Evolutionary conservation across 2,797 vertebrate genomes (phyloP), one percentile per base, ranked within the genome.

Genomic region (Tokudaia tokunoshimensis): DNA sequence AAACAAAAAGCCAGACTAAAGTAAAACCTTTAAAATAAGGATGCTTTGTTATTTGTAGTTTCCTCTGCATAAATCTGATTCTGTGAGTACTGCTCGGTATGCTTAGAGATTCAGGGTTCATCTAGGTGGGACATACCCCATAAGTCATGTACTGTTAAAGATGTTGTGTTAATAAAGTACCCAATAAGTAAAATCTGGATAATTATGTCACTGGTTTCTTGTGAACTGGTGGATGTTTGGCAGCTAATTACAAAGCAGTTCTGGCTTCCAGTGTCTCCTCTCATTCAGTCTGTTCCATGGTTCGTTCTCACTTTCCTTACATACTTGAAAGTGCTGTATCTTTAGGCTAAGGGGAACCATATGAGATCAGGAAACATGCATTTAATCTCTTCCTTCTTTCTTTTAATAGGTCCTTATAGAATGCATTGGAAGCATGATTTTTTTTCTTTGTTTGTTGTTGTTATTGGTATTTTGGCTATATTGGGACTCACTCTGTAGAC

Each of bases 291-390:
- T 76, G 14, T 94, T 90, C 76, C 50, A 85, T 26, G 50, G 44
- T 34, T 15, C 3, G 29, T 84, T n/a, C 22, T 95, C 79, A 65
- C 29, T 97, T 93, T 95, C 50, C 74, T 92, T 89, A 97, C 96
- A 84, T 90, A 91, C 78, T 96, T 96, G 72, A 63, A 95, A 96
- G 44, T 92, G 67, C 85, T 92, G 63, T 78, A n/a, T 95, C 78
- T 82, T n/a, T 88, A 50, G 57, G 44, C 37, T 85, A 89, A 75
- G 70, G n/a, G 76, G 61, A 83, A 52, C 22, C 55, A 31, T 87
- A 55, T 88, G 94, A 93, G 93, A 57, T 80, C 50, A 70, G 24
- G 63, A 95, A 20, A 87, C 86, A 20, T 50, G 22, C 6, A 7
- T 92, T 97, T 63, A 80, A 57, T 76, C 65, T 57, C 37, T 24